These are phyloP conservation scores for Cyanoramphus novaezelandiae DNA, from an alignment of 2,113 vertebrate species.

Conservation along the genomic window DNA sequence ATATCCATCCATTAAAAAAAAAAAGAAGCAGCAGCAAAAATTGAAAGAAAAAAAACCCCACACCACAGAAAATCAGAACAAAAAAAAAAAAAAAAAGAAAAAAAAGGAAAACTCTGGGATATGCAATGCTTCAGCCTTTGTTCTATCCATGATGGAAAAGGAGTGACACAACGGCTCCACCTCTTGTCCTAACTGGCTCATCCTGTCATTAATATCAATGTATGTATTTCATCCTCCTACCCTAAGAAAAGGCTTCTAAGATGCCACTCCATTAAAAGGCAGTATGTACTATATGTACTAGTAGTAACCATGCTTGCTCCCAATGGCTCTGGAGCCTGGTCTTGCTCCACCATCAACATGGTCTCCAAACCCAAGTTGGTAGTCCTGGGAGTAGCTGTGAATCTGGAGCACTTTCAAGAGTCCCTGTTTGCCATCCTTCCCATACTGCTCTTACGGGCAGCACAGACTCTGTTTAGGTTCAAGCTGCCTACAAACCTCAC, in stretches of 20 bases:
- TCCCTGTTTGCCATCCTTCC: neutral
- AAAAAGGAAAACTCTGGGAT: neutral
- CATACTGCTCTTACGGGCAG: neutral
- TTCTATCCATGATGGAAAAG: neutral
- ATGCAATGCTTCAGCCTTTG: neutral
- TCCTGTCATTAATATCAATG: neutral
- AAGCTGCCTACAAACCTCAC: neutral
- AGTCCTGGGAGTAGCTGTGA: neutral
- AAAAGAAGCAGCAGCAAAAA: neutral
- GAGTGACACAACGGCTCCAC: neutral
- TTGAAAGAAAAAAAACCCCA: neutral
- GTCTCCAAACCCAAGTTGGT: neutral
- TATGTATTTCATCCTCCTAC: neutral
- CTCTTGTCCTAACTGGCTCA: neutral
- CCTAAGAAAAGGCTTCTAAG: neutral
- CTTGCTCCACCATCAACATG: neutral
- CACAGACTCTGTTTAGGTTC: neutral
- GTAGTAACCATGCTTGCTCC: neutral
- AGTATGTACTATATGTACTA: neutral
- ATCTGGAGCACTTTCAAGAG: neutral
- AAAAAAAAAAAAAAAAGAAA: neutral
- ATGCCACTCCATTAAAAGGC: neutral
- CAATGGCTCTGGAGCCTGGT: neutral
- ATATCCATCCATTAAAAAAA: neutral
- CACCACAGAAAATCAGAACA: neutral